Evolutionary conservation across 2,888 invertebrate species (phyloP), one percentile per base, ranked within the genome.

Genomic region (Campoletis raptor): DNA sequence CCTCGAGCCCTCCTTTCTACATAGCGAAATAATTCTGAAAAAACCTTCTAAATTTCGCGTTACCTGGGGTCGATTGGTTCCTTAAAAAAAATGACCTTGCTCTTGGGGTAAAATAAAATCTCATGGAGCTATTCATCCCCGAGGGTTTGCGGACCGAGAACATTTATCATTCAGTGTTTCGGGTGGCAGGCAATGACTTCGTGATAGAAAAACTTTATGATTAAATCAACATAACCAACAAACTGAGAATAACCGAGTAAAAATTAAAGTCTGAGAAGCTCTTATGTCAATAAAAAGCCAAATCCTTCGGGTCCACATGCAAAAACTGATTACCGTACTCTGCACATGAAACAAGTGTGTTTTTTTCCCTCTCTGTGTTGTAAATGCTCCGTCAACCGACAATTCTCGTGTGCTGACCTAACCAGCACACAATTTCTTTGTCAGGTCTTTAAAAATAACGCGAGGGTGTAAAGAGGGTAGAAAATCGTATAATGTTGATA

Each of bases 371-470:
- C 21, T 37, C 40, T 66, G 73, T 42, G 21, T 76, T 36, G 54
- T 37, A 37, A 36, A 82, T 82, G 61, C 70, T n/a, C 37, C 36
- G 9, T 77, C 48, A 76, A 76, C 61, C 76, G 48, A 69, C 45
- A 76, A 72, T 42, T 57, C 24, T 54, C 48, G 48, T 67, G 42
- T 24, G 76, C 77, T 52, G 36, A 42, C 15, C 9, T 67, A 21
- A 78, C 12, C n/a, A 12, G 52, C 21, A 8, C 64, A 45, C 42
- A n/a, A 15, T 54, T 40, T 36, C 42, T 18, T 72, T 61, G 37
- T n/a, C n/a, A 48, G 21, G 42, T 12, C 36, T 69, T 83, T 86
- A 73, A 83, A 77, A 77, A 78, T 81, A 83, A 61, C 61, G 80
- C 52, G 40, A 40, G 21, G 30, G 24, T 52, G 70, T 66, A 73